Evolutionary conservation across 1,140 invertebrate species (phyloP).

Genomic region (Macrobrachium nipponense): DNA sequence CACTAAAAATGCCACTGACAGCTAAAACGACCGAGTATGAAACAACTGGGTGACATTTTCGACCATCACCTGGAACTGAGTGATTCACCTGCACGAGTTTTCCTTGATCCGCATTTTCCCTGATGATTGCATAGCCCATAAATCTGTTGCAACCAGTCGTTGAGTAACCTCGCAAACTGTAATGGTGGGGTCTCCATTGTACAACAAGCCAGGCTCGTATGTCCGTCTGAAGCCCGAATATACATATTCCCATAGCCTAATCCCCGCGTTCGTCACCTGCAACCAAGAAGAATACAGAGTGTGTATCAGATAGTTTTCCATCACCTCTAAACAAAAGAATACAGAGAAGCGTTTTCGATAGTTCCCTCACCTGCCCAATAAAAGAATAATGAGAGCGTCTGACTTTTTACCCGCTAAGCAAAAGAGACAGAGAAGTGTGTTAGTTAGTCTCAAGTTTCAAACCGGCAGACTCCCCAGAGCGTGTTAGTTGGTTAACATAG

Average conservation of each 20-base stretch:
- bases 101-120: constrained; percentile 70
- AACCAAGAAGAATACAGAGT: background rate
- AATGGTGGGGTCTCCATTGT: constrained; percentile 71
- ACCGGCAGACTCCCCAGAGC: too few species aligned
- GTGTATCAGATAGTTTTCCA: too few species aligned
- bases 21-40: background rate
- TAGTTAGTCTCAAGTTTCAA: too few species aligned
- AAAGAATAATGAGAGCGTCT: too few species aligned
- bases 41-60: too few species aligned
- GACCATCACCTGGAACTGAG: too few species aligned
- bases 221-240: constrained; percentile 68
- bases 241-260: constrained; percentile 70
- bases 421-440: too few species aligned
- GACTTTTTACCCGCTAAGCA: too few species aligned
- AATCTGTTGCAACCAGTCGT: constrained; percentile 72
- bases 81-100: constrained; percentile 55
- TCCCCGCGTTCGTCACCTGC: constrained; percentile 56
- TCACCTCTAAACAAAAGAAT: too few species aligned
- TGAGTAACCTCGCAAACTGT: constrained; percentile 71
- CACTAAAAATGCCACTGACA: background rate
- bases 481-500: too few species aligned
- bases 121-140: constrained; percentile 72
- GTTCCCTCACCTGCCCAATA: too few species aligned
- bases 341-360: too few species aligned
- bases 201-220: constrained; percentile 70